Conservation (phyloP, 1,140 invertebrate species). For the Aplysia californica region DNA sequence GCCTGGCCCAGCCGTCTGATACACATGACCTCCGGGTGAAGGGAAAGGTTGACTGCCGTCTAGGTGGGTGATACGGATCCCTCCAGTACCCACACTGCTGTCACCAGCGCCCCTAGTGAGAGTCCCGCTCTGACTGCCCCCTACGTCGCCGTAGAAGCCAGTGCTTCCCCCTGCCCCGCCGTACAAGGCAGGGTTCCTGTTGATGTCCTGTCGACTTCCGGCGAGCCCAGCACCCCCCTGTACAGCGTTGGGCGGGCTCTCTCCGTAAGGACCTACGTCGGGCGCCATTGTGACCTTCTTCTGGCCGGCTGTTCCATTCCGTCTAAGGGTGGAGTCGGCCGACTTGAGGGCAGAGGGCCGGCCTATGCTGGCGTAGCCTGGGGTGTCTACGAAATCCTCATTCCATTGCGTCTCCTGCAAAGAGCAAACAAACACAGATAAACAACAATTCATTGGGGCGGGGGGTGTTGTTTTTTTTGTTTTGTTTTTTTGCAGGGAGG, state of each 20-base stretch:
- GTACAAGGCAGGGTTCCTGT: not conserved
- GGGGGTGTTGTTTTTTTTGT: no score
- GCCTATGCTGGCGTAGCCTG: slow-evolving; percentile 30
- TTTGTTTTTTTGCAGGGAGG: no score
- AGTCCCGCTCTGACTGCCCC: no score
- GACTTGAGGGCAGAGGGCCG: slow-evolving; percentile 37
- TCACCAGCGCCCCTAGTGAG: slow-evolving; percentile 5
- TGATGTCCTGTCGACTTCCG: not conserved
- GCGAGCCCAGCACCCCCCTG: not conserved
- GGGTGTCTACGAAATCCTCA: slow-evolving; percentile 23
- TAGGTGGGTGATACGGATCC: slow-evolving; percentile 7
- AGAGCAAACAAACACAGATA: no score
- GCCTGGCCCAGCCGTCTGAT: not conserved
- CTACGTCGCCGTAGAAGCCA: not conserved
- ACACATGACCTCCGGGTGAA: not conserved
- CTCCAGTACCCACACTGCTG: slow-evolving; percentile 8
- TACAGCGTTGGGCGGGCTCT: slow-evolving; percentile 5
- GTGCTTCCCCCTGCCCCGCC: not conserved
- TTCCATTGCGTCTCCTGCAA: slow-evolving; percentile 17
- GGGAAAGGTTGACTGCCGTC: slow-evolving; percentile 13
- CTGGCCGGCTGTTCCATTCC: slow-evolving; percentile 22
- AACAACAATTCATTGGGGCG: no score
- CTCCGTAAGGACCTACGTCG: slow-evolving; percentile 30
- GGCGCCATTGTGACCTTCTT: slow-evolving; percentile 42
- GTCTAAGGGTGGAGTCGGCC: slow-evolving; percentile 26